phyloP scores from a whole-genome alignment of 2,797 vertebrate species.

The Myotis myotis region DNA sequence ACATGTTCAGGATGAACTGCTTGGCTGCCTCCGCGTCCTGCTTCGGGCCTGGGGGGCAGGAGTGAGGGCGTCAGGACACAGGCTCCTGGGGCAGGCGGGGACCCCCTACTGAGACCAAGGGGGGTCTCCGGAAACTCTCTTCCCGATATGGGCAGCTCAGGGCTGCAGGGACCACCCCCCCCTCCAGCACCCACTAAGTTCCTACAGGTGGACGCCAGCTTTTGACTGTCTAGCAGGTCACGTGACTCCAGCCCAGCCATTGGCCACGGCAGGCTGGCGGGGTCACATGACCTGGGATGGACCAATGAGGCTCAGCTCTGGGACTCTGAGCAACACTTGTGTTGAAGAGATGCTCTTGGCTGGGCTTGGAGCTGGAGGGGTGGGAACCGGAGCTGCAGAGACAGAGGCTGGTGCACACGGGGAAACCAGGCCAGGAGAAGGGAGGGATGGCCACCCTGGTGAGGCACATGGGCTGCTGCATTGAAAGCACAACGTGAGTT shows the following conservation, averaged over 20 bases:
- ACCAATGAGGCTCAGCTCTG: neutral
- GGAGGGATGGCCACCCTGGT: neutral
- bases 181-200: accelerated
- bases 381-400: too few species aligned
- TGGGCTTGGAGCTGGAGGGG: too few species aligned
- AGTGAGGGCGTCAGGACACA: neutral
- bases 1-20: slow-evolving; percentile 79
- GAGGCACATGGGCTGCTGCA: too few species aligned
- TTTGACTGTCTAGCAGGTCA: neutral
- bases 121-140: neutral
- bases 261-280: accelerated
- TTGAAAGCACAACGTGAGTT: neutral
- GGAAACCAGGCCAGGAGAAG: neutral
- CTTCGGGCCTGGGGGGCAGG: slow-evolving; percentile 71
- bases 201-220: neutral
- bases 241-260: neutral
- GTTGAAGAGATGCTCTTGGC: too few species aligned
- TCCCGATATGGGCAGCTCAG: accelerated
- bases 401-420: neutral
- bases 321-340: accelerated
- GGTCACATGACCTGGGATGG: neutral
- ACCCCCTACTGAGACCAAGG: neutral
- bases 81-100: neutral
- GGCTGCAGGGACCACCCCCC: too few species aligned
- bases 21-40: slow-evolving; percentile 75